Conservation (phyloP, 2,888 invertebrate species). For the Steinernema carpocapsae region DNA sequence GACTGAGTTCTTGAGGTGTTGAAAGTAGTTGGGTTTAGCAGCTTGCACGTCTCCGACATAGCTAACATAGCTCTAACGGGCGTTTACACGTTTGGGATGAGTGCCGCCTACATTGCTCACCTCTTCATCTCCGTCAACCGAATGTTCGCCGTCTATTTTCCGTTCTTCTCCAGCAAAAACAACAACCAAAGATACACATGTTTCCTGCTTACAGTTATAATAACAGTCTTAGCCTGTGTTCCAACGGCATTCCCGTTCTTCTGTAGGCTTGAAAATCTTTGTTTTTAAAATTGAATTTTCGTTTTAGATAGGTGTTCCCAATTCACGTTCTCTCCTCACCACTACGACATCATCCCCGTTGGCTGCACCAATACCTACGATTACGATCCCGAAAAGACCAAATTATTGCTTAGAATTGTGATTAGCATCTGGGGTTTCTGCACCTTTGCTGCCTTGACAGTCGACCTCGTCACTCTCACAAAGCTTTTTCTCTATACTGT, state of each 20-base stretch:
- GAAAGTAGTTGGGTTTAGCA: no score
- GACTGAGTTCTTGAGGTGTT: no score
- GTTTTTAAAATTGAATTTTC: neutral
- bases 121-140: neutral
- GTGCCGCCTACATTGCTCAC: neutral
- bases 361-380: neutral
- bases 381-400: neutral
- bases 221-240: neutral
- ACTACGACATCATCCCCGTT: neutral
- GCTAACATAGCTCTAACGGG: neutral
- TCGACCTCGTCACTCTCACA: neutral
- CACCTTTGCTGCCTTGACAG: neutral
- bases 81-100: neutral
- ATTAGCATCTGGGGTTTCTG: neutral
- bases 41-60: neutral
- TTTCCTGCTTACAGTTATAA: neutral
- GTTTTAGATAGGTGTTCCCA: neutral
- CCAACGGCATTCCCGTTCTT: neutral
- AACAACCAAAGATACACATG: neutral
- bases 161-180: neutral
- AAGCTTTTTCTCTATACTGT: neutral
- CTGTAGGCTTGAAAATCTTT: neutral
- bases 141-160: neutral
- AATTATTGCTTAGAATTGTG: neutral
- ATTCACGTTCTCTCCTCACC: neutral